A percentile compares a stretch with the other conserved stretches of the same genome.
Evolutionary conservation across 2,797 vertebrate species (phyloP).

Genomic region (Muscicapa comitata): DNA sequence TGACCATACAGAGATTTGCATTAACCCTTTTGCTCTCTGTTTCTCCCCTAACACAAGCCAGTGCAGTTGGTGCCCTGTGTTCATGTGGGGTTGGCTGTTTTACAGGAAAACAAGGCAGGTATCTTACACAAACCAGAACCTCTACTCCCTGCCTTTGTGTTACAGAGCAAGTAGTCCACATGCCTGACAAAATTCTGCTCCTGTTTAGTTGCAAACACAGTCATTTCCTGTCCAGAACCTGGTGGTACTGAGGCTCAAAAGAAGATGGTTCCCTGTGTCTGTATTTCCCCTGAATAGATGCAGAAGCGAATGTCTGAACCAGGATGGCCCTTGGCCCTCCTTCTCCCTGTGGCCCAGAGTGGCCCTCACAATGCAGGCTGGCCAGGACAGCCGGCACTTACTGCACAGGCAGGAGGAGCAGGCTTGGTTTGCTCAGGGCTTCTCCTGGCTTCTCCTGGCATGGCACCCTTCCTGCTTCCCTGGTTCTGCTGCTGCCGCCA

Average conservation of each 20-base stretch:
- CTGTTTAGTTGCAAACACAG: neutral
- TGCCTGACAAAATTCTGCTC: neutral
- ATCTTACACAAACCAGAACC: neutral
- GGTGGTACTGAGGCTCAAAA: neutral
- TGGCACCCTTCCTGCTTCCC: neutral
- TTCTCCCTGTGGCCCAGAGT: neutral
- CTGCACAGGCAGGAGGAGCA: neutral
- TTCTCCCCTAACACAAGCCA: neutral
- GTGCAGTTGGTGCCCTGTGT: neutral
- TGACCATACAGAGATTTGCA: neutral
- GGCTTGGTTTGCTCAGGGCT: neutral
- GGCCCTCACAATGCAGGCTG: accelerated
- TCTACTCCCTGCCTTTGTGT: neutral
- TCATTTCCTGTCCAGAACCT: neutral
- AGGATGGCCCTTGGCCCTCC: neutral
- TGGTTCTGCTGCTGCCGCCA: accelerated
- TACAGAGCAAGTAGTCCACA: neutral
- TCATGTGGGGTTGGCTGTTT: neutral
- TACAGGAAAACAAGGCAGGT: neutral
- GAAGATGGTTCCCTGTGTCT: neutral
- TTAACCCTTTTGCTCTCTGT: neutral
- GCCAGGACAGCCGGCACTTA: accelerated
- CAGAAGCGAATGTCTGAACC: neutral
- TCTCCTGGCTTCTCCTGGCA: neutral
- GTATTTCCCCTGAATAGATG: neutral